Evolutionary conservation across 2,113 vertebrate genomes (phyloP), one percentile per base, ranked within the genome.

Genomic region (Thamnaconus septentrionalis): DNA sequence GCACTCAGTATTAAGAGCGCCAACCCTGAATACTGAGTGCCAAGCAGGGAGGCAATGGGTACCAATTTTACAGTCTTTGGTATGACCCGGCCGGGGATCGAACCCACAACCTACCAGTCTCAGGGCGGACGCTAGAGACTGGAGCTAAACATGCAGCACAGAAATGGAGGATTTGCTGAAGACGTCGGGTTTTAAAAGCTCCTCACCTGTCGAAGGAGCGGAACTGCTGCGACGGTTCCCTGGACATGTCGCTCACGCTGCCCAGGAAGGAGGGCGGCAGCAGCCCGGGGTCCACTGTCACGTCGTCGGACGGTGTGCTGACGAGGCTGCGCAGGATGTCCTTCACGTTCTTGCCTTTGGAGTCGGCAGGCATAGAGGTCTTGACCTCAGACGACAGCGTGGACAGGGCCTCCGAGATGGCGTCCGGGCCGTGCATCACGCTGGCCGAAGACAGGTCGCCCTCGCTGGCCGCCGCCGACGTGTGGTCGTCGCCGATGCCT

Each of bases 271-370:
- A 0, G 1, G 94, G 91, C 0, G 94, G 93, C 75, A 97, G 87
- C 48, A 98, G 88, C 57, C 88, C 76, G 12, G 95, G 79, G 58
- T 98, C 96, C 73, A 91, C 91, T 4, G 88, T 76, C 63, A 94
- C 59, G 46, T 94, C 94, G 59, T 96, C 96, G 45, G 91, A 83
- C 3, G 93, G 93, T 2, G 85, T 64, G 76, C 93, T 96, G 50
- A 99, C 96, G 12, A 99, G 88, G 84, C 96, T 98, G 67, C 96
- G 92, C 64, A 99, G 90, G 69, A 99, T 99, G 80, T 99, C 97
- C 82, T 96, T 97, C 43, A 98, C 95, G 45, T 95, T 98, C 88
- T 97, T 97, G 69, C 94, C 91, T 78, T 91, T 91, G 49, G 81
- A 64, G 18, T 91, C 91, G 3, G 90, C 84, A 44, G 87, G 81